These are phyloP conservation scores for Littorina saxatilis DNA, from an alignment of 1,140 invertebrate species.

Conservation along the genomic window DNA sequence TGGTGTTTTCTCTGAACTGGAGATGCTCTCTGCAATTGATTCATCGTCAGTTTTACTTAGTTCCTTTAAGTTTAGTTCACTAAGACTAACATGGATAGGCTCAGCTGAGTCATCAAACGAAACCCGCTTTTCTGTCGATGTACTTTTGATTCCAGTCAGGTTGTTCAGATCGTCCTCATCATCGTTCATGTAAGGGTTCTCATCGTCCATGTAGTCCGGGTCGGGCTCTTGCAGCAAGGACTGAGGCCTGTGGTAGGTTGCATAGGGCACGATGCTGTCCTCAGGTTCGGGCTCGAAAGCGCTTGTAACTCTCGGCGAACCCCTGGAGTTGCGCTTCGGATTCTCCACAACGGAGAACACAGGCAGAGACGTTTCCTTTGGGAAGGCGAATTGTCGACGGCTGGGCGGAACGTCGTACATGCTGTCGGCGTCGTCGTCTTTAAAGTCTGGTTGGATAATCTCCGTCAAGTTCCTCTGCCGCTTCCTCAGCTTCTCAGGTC, in stretches of 20 bases:
- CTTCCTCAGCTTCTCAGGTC: neutral
- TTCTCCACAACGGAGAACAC: neutral
- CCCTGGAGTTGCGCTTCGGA: neutral
- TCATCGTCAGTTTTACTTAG: too few relatives aligned
- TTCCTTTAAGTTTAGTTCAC: neutral
- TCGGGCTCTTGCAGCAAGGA: too few relatives aligned
- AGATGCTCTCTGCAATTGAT: too few relatives aligned
- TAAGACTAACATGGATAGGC: neutral
- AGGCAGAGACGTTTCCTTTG: neutral
- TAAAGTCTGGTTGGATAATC: neutral
- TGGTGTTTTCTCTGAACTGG: too few relatives aligned
- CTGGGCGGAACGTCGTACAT: conserved; percentile 22
- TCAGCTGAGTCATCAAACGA: neutral
- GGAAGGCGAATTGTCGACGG: neutral
- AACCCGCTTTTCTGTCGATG: neutral
- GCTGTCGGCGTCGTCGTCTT: conserved; percentile 19
- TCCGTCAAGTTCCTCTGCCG: neutral
- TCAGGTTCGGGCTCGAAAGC: conserved; percentile 15
- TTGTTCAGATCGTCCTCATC: neutral
- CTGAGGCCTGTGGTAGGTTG: neutral
- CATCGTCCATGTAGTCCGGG: neutral
- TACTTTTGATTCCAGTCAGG: too few relatives aligned
- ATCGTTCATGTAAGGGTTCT: conserved; percentile 25
- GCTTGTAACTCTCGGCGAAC: neutral
- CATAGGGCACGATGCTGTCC: conserved; percentile 16